A percentile compares a stretch with the other conserved stretches of the same genome.
Evolutionary conservation across 2,888 invertebrate species (phyloP).

Genomic region (Amiota minor): DNA sequence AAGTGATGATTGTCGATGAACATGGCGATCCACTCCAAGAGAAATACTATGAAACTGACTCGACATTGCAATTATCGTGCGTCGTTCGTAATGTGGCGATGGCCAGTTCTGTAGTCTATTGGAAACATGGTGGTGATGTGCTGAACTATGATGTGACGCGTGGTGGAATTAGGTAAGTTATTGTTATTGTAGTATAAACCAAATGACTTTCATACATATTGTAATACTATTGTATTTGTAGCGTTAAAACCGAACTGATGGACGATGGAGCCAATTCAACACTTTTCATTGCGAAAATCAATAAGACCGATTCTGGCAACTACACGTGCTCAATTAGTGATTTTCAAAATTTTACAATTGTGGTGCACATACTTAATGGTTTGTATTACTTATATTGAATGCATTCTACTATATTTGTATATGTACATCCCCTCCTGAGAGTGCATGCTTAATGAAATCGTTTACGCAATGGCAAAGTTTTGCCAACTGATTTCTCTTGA

Average conservation of each 20-base stretch:
- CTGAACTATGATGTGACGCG: conserved; percentile 76
- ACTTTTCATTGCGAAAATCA: conserved; percentile 75
- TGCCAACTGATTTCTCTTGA: not conserved
- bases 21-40: conserved; percentile 75
- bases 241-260: conserved; percentile 76
- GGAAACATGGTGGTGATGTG: conserved; percentile 75
- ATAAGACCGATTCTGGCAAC: conserved; percentile 75
- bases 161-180: conserved; percentile 75
- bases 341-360: conserved; percentile 74
- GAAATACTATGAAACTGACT: conserved; percentile 76
- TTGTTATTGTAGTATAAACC: not conserved
- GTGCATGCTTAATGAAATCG: conserved; percentile 27
- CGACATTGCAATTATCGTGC: conserved; percentile 76
- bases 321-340: conserved; percentile 76
- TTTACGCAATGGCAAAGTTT: conserved; percentile 10
- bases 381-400: conserved; percentile 49
- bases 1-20: conserved; percentile 76
- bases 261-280: conserved; percentile 76
- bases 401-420: not conserved
- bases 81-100: conserved; percentile 76
- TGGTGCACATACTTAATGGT: conserved; percentile 77
- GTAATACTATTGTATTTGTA: conserved; percentile 33
- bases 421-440: not conserved
- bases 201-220: not conserved
- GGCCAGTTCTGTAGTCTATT: conserved; percentile 75